These are phyloP conservation scores for Campaea margaritaria DNA, from an alignment of 2,888 invertebrate genomes.

Conservation along the genomic window DNA sequence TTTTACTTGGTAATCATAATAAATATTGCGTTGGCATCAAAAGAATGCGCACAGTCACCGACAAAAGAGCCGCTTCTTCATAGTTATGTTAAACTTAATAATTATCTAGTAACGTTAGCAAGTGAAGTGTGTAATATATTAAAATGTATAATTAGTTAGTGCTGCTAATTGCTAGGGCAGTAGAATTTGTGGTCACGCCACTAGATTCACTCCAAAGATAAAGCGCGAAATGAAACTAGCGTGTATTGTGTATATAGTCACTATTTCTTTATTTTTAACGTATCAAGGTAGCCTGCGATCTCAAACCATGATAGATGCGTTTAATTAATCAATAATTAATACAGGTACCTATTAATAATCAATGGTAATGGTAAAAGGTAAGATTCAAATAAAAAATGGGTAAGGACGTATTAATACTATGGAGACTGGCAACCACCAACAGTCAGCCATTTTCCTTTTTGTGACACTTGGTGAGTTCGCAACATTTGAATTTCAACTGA, in stretches of 20 bases:
- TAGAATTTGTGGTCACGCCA: conserved; percentile 42
- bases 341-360: no score
- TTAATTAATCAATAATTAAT: no score
- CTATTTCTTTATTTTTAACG: not conserved
- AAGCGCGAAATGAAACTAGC: conserved; percentile 29
- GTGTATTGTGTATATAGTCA: conserved; percentile 23
- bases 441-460: no score
- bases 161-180: conserved; percentile 26
- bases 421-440: no score
- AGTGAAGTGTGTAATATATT: conserved; percentile 13
- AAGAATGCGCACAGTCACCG: conserved; percentile 51
- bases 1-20: conserved; percentile 17
- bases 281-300: conserved; percentile 2
- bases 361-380: no score
- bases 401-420: no score
- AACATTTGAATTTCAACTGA: no score
- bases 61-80: conserved; percentile 43
- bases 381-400: no score
- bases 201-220: conserved; percentile 47
- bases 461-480: no score
- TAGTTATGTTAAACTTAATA: not conserved
- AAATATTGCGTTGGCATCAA: conserved; percentile 52
- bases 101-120: not conserved
- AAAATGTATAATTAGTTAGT: conserved; percentile 20
- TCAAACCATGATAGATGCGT: not conserved